Conservation (phyloP, 2,888 invertebrate species). For the Philereme transversata region DNA sequence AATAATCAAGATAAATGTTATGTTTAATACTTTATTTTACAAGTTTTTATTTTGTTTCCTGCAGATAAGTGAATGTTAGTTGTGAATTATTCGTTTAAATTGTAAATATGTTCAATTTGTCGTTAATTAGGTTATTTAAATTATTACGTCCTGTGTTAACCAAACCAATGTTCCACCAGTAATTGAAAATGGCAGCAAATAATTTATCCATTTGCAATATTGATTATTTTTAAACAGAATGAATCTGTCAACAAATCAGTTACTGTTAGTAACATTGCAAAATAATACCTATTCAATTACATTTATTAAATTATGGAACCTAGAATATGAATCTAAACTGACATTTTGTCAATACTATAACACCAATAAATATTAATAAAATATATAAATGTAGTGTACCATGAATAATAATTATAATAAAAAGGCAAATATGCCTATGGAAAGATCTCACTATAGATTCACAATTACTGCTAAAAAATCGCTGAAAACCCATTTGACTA, state of each 20-base stretch:
- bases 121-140: constrained; percentile 20
- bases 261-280: no score
- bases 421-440: neutral
- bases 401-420: neutral
- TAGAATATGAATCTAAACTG: neutral
- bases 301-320: neutral
- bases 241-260: no score
- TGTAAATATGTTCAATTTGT: constrained; percentile 25
- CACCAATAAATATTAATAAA: neutral
- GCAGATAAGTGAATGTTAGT: constrained; percentile 14
- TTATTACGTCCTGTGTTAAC: constrained; percentile 5
- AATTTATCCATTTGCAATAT: neutral
- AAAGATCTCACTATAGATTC: constrained; percentile 2
- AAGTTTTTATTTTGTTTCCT: constrained; percentile 13
- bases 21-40: constrained; percentile 23
- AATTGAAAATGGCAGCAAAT: neutral
- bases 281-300: neutral
- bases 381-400: neutral
- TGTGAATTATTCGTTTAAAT: constrained; percentile 20
- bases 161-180: neutral
- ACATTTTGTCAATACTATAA: neutral
- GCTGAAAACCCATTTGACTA: constrained; percentile 41
- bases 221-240: neutral
- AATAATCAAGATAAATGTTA: constrained; percentile 25
- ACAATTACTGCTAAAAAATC: constrained; percentile 29